Evolutionary conservation across 1,140 invertebrate species (phyloP).

Genomic region (Dufourea novaeangliae): DNA sequence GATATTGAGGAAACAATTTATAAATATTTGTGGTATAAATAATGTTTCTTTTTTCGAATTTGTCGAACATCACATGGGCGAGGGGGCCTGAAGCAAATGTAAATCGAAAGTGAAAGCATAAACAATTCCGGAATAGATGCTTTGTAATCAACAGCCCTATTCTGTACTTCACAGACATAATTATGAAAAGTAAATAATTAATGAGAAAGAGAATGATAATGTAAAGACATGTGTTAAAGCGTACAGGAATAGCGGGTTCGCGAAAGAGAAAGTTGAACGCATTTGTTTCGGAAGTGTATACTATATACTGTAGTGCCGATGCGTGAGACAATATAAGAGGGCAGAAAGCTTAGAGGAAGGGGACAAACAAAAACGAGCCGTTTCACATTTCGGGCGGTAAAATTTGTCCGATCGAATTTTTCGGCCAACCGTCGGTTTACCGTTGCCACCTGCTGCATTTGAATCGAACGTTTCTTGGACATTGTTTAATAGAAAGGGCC

Average conservation of each 20-base stretch:
- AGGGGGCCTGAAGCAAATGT: background rate
- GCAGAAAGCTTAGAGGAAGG: background rate
- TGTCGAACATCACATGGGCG: background rate
- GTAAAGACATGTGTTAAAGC: background rate
- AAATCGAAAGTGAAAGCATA: background rate
- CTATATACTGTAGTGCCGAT: background rate
- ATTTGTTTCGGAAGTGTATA: conserved; percentile 25
- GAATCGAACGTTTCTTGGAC: background rate
- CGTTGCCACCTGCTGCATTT: background rate
- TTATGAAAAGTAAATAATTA: background rate
- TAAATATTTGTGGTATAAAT: background rate
- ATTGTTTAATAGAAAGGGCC: background rate
- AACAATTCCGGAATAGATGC: too few relatives aligned
- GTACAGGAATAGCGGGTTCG: background rate
- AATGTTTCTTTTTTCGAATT: background rate
- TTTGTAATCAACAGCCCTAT: too few relatives aligned
- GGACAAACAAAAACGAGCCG: conserved; percentile 1
- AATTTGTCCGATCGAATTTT: conserved; percentile 10
- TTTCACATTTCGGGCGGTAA: background rate
- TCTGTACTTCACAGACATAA: too few relatives aligned
- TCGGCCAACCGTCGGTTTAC: too few relatives aligned
- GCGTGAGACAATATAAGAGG: conserved; percentile 31
- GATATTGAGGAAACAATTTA: background rate
- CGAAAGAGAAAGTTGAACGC: conserved; percentile 30
- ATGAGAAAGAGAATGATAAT: background rate